A percentile compares a stretch with the other conserved stretches of the same genome.
Evolutionary conservation across 2,888 invertebrate genomes (phyloP).

Genomic region (Mechanitis mazaeus): DNA sequence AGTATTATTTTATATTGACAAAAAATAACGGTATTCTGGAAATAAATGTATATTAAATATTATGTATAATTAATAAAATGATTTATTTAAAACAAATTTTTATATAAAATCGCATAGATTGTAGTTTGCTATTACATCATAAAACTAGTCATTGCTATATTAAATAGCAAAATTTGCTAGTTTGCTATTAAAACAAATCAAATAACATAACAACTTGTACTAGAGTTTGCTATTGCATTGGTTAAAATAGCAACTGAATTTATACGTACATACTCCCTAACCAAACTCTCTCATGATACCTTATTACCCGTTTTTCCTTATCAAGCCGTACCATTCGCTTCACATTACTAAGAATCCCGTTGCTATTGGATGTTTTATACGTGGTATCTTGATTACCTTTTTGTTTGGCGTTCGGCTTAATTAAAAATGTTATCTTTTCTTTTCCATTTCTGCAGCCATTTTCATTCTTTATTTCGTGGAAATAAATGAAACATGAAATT

Average conservation of each 20-base stretch:
- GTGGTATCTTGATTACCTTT: constrained; percentile 44
- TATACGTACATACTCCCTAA: constrained; percentile 44
- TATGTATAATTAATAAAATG: too few species aligned
- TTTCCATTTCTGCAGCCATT: neutral
- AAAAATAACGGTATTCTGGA: constrained; percentile 7
- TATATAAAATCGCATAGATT: too few species aligned
- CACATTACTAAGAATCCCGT: constrained; percentile 61
- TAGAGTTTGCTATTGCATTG: constrained; percentile 26
- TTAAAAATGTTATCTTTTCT: constrained; percentile 21
- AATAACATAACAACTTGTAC: too few species aligned
- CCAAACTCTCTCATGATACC: constrained; percentile 51
- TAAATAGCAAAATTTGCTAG: too few species aligned
- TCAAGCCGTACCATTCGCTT: constrained; percentile 67
- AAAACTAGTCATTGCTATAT: too few species aligned
- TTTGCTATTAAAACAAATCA: too few species aligned
- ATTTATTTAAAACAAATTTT: too few species aligned
- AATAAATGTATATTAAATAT: too few species aligned
- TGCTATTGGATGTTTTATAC: constrained; percentile 45
- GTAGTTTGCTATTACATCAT: too few species aligned
- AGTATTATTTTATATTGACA: neutral
- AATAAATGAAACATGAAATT: too few species aligned
- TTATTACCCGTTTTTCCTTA: constrained; percentile 74
- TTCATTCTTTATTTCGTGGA: constrained; percentile 9
- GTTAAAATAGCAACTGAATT: constrained; percentile 43
- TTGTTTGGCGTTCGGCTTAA: constrained; percentile 35